Evolutionary conservation across 1,140 invertebrate species (phyloP).

Genomic region (Meloidogyne chitwoodi): DNA sequence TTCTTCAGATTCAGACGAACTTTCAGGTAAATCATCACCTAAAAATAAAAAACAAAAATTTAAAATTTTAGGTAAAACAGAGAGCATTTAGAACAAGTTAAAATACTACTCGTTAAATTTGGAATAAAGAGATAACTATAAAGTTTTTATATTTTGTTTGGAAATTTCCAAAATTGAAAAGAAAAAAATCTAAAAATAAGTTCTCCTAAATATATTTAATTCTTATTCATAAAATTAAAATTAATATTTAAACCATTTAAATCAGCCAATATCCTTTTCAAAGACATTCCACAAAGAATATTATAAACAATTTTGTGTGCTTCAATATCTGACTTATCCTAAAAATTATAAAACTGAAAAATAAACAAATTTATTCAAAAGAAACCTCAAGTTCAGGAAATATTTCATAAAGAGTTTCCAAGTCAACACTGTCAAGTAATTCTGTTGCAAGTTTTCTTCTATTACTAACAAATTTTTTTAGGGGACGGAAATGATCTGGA

Average conservation of each 20-base stretch:
- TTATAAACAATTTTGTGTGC: constrained; percentile 12
- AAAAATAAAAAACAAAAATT: neutral
- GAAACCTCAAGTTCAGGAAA: constrained; percentile 27
- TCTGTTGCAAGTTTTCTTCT: constrained; percentile 22
- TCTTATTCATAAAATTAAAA: no score
- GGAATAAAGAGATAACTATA: no score
- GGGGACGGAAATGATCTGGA: constrained; percentile 23
- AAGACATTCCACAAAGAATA: constrained; percentile 20
- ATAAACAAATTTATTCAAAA: neutral
- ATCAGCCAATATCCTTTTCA: constrained; percentile 17
- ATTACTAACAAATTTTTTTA: constrained; percentile 21
- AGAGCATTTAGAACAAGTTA: no score
- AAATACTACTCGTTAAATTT: no score
- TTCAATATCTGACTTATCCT: constrained; percentile 13
- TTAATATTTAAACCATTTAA: constrained; percentile 13
- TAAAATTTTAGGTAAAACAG: neutral
- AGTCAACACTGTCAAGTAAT: constrained; percentile 17
- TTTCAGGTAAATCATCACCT: constrained; percentile 15
- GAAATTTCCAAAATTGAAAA: no score
- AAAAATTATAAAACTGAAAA: constrained; percentile 1
- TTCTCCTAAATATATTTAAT: no score
- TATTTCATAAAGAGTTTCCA: constrained; percentile 19
- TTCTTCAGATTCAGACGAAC: constrained; percentile 10
- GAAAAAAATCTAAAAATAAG: no score
- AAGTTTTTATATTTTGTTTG: no score